A percentile compares a stretch with the other conserved stretches of the same genome.
These are phyloP conservation scores for Oncorhynchus nerka DNA, from an alignment of 2,113 vertebrate species.

Conservation along the genomic window DNA sequence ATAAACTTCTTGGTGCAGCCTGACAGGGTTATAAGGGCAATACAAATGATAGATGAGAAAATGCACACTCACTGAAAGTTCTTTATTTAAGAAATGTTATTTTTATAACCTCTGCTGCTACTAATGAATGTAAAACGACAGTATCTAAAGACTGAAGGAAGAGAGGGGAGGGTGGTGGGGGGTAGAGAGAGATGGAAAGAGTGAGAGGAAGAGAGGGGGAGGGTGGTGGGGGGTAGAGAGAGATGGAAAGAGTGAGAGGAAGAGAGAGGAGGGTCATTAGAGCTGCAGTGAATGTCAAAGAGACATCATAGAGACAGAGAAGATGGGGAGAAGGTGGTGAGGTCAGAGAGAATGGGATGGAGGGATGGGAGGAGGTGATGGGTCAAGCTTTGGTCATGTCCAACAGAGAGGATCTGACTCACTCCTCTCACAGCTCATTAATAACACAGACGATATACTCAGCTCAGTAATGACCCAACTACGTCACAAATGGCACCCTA, in stretches of 20 bases:
- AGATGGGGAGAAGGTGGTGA: neutral
- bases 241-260: too few species aligned
- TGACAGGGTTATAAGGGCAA: too few species aligned
- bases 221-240: too few species aligned
- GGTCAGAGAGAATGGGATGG: neutral
- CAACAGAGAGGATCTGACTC: conserved; percentile 12
- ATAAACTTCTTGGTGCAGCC: too few species aligned
- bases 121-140: neutral
- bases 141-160: neutral
- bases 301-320: neutral
- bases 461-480: neutral
- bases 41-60: too few species aligned
- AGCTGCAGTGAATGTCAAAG: conserved; percentile 38
- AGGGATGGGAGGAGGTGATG: too few species aligned
- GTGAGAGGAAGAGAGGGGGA: too few species aligned
- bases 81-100: too few species aligned
- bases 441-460: conserved; percentile 23
- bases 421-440: conserved; percentile 31
- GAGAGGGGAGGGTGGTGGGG: too few species aligned
- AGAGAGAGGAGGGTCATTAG: conserved; percentile 10
- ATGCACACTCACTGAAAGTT: too few species aligned
- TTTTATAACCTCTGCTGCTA: neutral
- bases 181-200: too few species aligned
- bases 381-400: neutral
- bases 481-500: too few species aligned